Evolutionary conservation across 64 coral and sea anemone genomes (phyloP), one percentile per base, ranked within the genome.

Genomic region (Cladopsammia gracilis): DNA sequence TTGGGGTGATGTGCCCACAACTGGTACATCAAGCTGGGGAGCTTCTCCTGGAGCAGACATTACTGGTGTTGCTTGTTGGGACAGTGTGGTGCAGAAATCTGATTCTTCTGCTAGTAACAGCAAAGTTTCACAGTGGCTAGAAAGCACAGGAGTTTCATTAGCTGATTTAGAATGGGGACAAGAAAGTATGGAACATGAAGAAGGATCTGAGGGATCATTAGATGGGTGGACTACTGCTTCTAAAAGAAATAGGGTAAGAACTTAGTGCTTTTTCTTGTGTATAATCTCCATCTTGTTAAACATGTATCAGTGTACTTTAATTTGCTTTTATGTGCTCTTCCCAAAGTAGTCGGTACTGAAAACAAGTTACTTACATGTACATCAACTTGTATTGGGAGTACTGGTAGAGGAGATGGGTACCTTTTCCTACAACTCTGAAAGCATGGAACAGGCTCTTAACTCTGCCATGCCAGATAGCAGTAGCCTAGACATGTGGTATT

Each of bases 161-260:
- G 19, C 75, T 46, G 91, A 92, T 77, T 84, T 90, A 57, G 94
- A 90, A 22, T 96, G 92, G 91, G 88, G 83, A 70, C 86, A 93
- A 65, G 79, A 82, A 72, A 66, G 19, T 48, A n/a, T 84, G 62
- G 94, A 99, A 19, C 67, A 90, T 71, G 97, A 98, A 75, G 98
- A 99, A 64, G 88, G 86, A 58, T 68, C 82, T 70, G 98, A 96
- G 20, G 96, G 77, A 45, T 86, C 92, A 42, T 96, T 92, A 76
- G 94, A 99, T 74, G 94, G 98, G 25, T 99, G 98, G 98, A 96
- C 98, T 25, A 99, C 94, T 22, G 94, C 94, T 9, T 99, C 98
- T 49, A 99, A 99, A 68, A 83, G 98, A 6, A 99, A 99, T 90
- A 99, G 92, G 91, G 98, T 98, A 62, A 93, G 75, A 78, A 23